These are phyloP conservation scores for Scleropages formosus DNA, from an alignment of 2,797 vertebrate genomes.

Conservation along the genomic window DNA sequence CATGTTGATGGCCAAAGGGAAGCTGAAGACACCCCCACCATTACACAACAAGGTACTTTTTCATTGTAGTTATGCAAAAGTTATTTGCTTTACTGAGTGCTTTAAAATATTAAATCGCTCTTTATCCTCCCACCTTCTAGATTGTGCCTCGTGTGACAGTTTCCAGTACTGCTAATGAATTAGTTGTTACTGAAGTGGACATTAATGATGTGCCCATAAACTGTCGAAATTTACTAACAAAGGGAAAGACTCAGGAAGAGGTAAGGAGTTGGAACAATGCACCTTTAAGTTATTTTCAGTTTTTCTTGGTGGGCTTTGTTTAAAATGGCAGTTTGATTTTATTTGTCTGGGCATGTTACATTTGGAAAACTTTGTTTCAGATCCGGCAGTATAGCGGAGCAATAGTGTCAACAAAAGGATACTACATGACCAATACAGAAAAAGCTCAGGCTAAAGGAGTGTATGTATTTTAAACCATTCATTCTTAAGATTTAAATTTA, in stretches of 20 bases:
- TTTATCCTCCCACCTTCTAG: slow-evolving; percentile 44
- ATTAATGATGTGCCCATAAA: slow-evolving; percentile 76
- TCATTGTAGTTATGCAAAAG: background rate
- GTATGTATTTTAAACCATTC: slow-evolving; percentile 52
- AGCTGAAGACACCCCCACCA: slow-evolving; percentile 70
- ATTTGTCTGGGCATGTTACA: too few relatives aligned
- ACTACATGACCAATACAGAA: slow-evolving; percentile 61
- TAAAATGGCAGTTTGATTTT: background rate
- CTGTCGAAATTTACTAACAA: slow-evolving; percentile 74
- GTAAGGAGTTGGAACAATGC: slow-evolving; percentile 44
- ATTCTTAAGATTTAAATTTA: background rate
- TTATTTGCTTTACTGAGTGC: too few relatives aligned
- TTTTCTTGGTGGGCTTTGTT: background rate
- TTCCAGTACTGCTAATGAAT: slow-evolving; percentile 53
- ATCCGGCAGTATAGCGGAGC: slow-evolving; percentile 71
- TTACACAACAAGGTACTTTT: slow-evolving; percentile 67
- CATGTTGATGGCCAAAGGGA: slow-evolving; percentile 81
- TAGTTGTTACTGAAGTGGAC: slow-evolving; percentile 74
- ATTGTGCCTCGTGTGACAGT: slow-evolving; percentile 42
- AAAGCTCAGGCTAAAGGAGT: slow-evolving; percentile 53
- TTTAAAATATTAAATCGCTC: background rate
- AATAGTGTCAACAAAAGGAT: slow-evolving; percentile 72
- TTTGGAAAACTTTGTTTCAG: slow-evolving; percentile 44
- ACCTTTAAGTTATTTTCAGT: background rate
- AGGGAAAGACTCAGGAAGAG: slow-evolving; percentile 76